These are phyloP conservation scores for Botia kubotai DNA, from an alignment of 2,797 vertebrate species.

Conservation along the genomic window DNA sequence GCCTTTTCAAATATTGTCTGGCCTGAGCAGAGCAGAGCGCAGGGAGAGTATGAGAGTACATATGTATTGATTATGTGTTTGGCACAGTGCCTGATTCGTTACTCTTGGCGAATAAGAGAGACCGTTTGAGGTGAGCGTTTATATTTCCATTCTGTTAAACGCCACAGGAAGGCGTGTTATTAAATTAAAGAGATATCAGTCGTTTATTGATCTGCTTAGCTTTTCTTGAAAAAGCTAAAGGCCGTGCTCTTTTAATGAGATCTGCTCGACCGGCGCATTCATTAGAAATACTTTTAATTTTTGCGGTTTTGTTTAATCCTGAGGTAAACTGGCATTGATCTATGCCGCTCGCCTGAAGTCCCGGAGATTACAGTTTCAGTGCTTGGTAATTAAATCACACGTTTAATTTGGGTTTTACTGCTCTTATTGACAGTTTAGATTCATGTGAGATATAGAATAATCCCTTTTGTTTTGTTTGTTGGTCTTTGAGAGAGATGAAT, in stretches of 20 bases:
- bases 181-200: constrained; percentile 41
- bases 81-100: constrained; percentile 38
- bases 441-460: background rate
- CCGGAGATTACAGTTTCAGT: background rate
- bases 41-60: constrained; percentile 19
- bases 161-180: constrained; percentile 18
- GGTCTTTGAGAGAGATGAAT: background rate
- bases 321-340: constrained; percentile 15
- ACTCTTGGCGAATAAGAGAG: constrained; percentile 32
- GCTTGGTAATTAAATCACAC: background rate
- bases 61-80: constrained; percentile 52
- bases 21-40: background rate
- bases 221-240: background rate
- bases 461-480: background rate
- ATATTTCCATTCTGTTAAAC: constrained; percentile 34
- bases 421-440: background rate
- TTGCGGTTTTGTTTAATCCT: background rate
- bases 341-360: background rate
- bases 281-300: background rate
- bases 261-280: constrained; percentile 19
- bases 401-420: background rate
- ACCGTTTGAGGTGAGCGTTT: constrained; percentile 9
- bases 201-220: constrained; percentile 38
- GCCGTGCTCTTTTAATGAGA: constrained; percentile 17
- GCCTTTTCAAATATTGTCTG: constrained; percentile 27